Evolutionary conservation across 2,888 invertebrate species (phyloP), one percentile per base, ranked within the genome.

Genomic region (Troides oblongomaculatus): DNA sequence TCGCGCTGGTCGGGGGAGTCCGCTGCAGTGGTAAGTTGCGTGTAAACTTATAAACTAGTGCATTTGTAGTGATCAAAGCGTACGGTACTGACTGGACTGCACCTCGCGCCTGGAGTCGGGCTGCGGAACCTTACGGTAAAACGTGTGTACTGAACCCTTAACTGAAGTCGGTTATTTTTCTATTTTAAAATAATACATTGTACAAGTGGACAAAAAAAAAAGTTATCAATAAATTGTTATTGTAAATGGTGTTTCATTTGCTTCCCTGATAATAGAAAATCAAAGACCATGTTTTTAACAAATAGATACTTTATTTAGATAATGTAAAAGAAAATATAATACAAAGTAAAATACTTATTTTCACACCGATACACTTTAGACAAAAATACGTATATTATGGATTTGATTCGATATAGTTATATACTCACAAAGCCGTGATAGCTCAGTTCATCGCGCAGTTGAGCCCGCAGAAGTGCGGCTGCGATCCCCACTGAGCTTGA

Each of bases 251-350:
- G 69, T 89, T 89, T 89, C 70, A 84, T 84, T 87, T 79, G 46
- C 18, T 61, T 30, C 23, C 36, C 68, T 10, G 30, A 21, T 64
- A 18, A 18, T 30, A 60, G 30, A 43, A 43, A 73, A 70, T 68
- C 69, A 89, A 83, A 82, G 78, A 58, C 76, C 70, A 62, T 72
- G 39, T 72, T 72, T 81, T 77, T 85, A 90, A 90, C 78, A 89
- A 88, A 90, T 86, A 88, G 87, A 90, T 83, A 85, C 83, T 91
- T 90, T 92, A 91, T 90, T 92, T 79, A 85, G 88, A 91, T 84
- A 87, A 89, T 88, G 88, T 92, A 90, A 90, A 91, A 76, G 84
- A 86, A 91, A 90, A 89, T 88, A 90, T 78, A 88, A 90, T 88
- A 90, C 79, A 88, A 90, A 87, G 79, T 85, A 88, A 88, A 85